phyloP scores from a whole-genome alignment of 2,797 vertebrate species.

The Falco cherrug region DNA sequence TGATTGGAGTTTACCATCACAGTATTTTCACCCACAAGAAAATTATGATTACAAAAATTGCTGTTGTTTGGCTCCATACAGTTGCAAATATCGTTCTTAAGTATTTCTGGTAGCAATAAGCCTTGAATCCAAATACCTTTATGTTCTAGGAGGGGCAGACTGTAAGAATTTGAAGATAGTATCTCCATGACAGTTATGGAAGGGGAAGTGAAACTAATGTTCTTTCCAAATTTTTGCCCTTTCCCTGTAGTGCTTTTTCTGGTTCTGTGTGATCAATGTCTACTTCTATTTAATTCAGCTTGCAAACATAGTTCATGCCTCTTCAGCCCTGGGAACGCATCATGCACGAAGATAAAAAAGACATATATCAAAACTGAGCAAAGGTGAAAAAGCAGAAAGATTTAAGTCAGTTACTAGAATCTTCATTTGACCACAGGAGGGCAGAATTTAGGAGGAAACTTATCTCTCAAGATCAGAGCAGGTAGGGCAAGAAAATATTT shows the following conservation, averaged over 20 bases:
- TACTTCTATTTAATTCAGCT: neutral
- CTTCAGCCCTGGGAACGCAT: neutral
- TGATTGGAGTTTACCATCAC: neutral
- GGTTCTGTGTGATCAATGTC: neutral
- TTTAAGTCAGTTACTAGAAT: neutral
- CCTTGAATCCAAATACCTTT: neutral
- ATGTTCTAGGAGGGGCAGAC: neutral
- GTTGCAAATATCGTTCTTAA: neutral
- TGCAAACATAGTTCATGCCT: neutral
- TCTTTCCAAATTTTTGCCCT: neutral
- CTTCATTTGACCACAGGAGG: neutral
- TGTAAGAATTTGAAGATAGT: neutral
- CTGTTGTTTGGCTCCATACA: neutral
- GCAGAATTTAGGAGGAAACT: neutral
- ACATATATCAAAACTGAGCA: rapidly evolving
- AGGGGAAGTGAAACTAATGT: neutral
- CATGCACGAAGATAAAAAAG: neutral
- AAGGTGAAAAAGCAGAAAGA: neutral
- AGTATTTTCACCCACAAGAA: neutral
- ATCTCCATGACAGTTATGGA: neutral
- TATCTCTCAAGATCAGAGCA: neutral
- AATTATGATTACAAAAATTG: neutral
- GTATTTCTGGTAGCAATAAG: neutral
- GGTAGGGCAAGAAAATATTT: neutral
- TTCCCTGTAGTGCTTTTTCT: neutral